A percentile compares a stretch with the other conserved stretches of the same genome.
Conservation (phyloP, 2,888 invertebrate genomes). For the Drosophila putrida region DNA sequence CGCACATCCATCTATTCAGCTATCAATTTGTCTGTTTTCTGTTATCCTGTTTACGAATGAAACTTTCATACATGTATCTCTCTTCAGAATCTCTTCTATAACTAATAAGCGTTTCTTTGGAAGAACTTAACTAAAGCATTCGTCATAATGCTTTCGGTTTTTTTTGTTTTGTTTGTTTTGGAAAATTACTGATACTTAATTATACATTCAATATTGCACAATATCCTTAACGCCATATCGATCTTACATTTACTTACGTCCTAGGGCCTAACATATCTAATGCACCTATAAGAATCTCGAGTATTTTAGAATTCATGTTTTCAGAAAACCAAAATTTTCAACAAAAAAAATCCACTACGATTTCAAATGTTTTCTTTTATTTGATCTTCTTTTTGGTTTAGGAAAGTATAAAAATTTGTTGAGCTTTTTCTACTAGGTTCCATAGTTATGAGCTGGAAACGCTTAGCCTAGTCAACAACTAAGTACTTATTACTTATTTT, state of each 20-base stretch:
- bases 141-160: conserved; percentile 29
- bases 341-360: conserved; percentile 12
- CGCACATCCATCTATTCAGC: conserved; percentile 14
- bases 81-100: conserved; percentile 48
- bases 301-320: conserved; percentile 33
- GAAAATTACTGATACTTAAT: conserved; percentile 30
- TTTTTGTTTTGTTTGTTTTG: not conserved
- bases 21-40: conserved; percentile 15
- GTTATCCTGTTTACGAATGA: conserved; percentile 13
- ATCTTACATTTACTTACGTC: conserved; percentile 16
- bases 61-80: conserved; percentile 10
- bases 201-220: conserved; percentile 25
- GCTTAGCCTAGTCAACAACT: conserved; percentile 31
- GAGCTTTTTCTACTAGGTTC: conserved; percentile 35
- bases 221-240: not conserved
- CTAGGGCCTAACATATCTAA: conserved; percentile 35
- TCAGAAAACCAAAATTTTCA: conserved; percentile 30
- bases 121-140: conserved; percentile 77
- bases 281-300: conserved; percentile 46
- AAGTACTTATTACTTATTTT: conserved; percentile 12
- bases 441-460: conserved; percentile 43
- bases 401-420: conserved; percentile 79
- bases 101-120: conserved; percentile 82
- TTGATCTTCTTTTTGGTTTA: conserved; percentile 32
- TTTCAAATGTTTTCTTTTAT: conserved; percentile 12